phyloP scores from a whole-genome alignment of 2,888 invertebrate genomes.

The Perizoma flavofasciatum region DNA sequence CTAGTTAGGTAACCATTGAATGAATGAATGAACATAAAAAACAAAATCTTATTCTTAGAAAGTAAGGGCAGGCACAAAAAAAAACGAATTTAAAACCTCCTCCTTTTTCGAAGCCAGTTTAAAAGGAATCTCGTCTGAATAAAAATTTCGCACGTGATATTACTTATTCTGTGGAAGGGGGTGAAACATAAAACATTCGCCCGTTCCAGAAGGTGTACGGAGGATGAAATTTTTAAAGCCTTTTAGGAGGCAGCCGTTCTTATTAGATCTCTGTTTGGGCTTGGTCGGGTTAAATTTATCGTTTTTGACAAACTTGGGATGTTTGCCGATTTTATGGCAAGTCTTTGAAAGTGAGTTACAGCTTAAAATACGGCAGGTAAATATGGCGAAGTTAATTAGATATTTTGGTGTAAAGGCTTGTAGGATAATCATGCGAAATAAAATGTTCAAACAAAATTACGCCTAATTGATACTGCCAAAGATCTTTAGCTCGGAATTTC shows the following conservation, averaged over 20 bases:
- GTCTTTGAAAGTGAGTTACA: conserved; percentile 11
- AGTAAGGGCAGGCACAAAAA: too few relatives aligned
- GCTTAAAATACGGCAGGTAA: neutral
- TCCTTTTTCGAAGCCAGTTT: too few relatives aligned
- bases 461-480: too few relatives aligned
- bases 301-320: conserved; percentile 29
- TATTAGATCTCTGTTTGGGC: conserved; percentile 31
- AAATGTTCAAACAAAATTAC: too few relatives aligned
- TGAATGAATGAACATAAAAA: too few relatives aligned
- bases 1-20: too few relatives aligned
- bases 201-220: conserved; percentile 41
- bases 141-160: neutral
- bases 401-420: neutral
- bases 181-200: conserved; percentile 10
- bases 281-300: conserved; percentile 35
- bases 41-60: too few relatives aligned
- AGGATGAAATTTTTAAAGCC: conserved; percentile 71
- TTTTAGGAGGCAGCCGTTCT: conserved; percentile 45
- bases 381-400: neutral
- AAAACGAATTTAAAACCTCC: too few relatives aligned
- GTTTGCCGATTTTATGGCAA: conserved; percentile 27
- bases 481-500: too few relatives aligned
- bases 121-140: neutral
- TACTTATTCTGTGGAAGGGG: conserved; percentile 5
- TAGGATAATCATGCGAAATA: too few relatives aligned